Evolutionary conservation across 30 jellyfish, hydroid and myxozoan genomes (phyloP).

Genomic region (Morbakka virulenta): DNA sequence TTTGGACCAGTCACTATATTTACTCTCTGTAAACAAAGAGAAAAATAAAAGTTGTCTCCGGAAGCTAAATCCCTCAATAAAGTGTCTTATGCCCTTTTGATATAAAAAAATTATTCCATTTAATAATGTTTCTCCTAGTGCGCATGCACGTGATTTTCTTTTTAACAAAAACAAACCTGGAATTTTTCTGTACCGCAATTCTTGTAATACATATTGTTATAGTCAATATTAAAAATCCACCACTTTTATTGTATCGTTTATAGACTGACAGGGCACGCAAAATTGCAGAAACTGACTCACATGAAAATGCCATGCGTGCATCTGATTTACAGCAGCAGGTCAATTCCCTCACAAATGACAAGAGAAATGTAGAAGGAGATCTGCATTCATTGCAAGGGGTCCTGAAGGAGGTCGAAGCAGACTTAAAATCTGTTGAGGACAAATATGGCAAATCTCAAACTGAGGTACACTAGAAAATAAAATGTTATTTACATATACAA

Average conservation of each 20-base stretch:
- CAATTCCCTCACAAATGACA: slow-evolving; percentile 42
- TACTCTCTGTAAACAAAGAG: too few species aligned
- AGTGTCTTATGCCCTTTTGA: too few species aligned
- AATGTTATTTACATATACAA: background rate
- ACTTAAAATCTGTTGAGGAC: slow-evolving; percentile 50
- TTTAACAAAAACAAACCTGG: too few species aligned
- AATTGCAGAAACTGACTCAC: slow-evolving; percentile 53
- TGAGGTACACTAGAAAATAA: slow-evolving; percentile 63
- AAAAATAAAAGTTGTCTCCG: too few species aligned
- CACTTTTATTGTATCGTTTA: background rate
- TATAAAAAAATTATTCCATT: too few species aligned
- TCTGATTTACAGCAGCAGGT: slow-evolving; percentile 55
- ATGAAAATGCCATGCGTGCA: slow-evolving; percentile 62
- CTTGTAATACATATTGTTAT: too few species aligned
- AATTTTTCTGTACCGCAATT: too few species aligned
- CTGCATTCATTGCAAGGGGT: slow-evolving; percentile 53
- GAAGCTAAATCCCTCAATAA: too few species aligned
- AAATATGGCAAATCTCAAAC: slow-evolving; percentile 58
- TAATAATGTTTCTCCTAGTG: too few species aligned
- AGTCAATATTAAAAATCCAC: too few species aligned
- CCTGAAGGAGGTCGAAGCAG: slow-evolving; percentile 57
- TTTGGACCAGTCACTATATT: too few species aligned
- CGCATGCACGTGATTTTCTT: too few species aligned
- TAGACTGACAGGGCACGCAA: slow-evolving; percentile 71
- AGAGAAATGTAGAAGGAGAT: slow-evolving; percentile 63